phyloP scores from a whole-genome alignment of 1,140 invertebrate genomes.

The Bombus pascuorum region DNA sequence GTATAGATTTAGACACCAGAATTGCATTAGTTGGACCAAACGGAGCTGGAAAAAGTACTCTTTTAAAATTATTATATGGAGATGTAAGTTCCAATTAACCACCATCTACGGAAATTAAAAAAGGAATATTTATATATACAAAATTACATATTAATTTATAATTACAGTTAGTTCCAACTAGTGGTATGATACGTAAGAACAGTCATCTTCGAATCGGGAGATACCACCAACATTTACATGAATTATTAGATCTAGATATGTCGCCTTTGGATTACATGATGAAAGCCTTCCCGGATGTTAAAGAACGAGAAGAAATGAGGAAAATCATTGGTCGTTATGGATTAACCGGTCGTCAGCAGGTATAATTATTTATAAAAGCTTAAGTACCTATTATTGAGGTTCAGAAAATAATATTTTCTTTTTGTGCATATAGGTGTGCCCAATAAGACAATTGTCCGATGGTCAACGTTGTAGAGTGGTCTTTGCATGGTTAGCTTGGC shows the following conservation, averaged over 20 bases:
- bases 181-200: conserved; percentile 98
- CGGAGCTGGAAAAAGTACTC: conserved; percentile 98
- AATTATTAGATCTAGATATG: conserved; percentile 96
- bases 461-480: conserved; percentile 99
- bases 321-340: conserved; percentile 99
- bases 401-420: conserved; percentile 3
- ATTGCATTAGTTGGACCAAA: conserved; percentile 99
- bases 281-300: conserved; percentile 97
- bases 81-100: conserved; percentile 86
- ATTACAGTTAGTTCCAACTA: conserved; percentile 92
- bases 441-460: conserved; percentile 98
- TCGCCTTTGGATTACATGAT: conserved; percentile 99
- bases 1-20: conserved; percentile 98
- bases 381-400: neutral
- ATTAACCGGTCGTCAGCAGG: conserved; percentile 97
- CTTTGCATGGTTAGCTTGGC: conserved; percentile 98
- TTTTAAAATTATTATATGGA: conserved; percentile 97
- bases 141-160: neutral
- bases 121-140: too few relatives aligned
- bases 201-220: conserved; percentile 98
- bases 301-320: conserved; percentile 99
- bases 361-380: conserved; percentile 70
- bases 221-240: conserved; percentile 99
- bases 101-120: neutral
- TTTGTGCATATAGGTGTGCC: conserved; percentile 89